A percentile compares a stretch with the other conserved stretches of the same genome.
Conservation (phyloP, 2,888 invertebrate species). For the Agrotis ipsilon region DNA sequence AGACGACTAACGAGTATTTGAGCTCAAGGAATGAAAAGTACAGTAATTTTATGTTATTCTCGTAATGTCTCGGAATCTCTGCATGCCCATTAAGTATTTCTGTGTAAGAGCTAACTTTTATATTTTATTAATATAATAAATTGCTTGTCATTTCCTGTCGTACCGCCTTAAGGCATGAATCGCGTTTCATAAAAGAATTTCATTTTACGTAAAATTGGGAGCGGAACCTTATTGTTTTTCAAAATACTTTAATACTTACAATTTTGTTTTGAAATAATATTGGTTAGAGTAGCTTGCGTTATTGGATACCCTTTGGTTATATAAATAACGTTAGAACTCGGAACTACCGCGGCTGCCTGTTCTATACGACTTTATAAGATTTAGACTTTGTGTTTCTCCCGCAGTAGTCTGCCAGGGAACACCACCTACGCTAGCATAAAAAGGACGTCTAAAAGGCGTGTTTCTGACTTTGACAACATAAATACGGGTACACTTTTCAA, state of each 20-base stretch:
- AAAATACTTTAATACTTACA: slow-evolving; percentile 10
- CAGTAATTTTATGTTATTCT: neutral
- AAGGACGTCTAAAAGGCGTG: neutral
- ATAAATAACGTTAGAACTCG: neutral
- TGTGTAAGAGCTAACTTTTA: slow-evolving; percentile 8
- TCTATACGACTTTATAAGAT: neutral
- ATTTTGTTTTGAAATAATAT: neutral
- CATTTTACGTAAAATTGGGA: slow-evolving; percentile 28
- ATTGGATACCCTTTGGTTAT: neutral
- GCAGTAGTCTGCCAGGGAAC: neutral
- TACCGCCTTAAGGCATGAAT: slow-evolving; percentile 14
- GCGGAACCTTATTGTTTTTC: slow-evolving; percentile 15
- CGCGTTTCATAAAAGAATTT: slow-evolving; percentile 11
- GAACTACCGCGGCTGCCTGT: no score
- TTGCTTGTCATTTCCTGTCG: slow-evolving; percentile 29
- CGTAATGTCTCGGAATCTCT: neutral
- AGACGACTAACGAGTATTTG: neutral
- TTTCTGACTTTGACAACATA: no score
- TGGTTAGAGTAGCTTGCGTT: no score
- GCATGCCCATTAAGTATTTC: slow-evolving; percentile 1
- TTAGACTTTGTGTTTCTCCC: neutral
- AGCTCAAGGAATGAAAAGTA: neutral
- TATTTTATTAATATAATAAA: slow-evolving; percentile 41
- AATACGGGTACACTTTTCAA: no score
- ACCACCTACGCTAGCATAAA: neutral